Evolutionary conservation across 2,888 invertebrate genomes (phyloP).

Genomic region (Apamea epomidion): DNA sequence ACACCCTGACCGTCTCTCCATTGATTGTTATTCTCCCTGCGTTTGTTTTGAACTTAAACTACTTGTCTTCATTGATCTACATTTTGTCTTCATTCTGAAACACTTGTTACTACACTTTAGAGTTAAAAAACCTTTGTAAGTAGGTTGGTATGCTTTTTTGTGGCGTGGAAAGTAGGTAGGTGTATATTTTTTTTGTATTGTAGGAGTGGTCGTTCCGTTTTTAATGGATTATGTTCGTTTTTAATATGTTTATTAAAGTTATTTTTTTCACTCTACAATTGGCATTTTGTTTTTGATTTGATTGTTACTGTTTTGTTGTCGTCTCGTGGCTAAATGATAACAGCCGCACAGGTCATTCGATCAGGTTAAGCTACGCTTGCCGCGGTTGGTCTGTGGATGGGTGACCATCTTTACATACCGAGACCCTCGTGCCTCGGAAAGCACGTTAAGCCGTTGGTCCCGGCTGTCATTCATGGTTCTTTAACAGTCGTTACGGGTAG

Average conservation of each 20-base stretch:
- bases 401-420: too few relatives aligned
- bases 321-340: too few relatives aligned
- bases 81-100: constrained; percentile 24
- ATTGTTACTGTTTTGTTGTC: too few relatives aligned
- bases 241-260: not conserved
- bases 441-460: too few relatives aligned
- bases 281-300: too few relatives aligned
- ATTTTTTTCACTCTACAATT: too few relatives aligned
- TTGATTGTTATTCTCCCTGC: constrained; percentile 38
- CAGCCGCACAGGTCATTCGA: too few relatives aligned
- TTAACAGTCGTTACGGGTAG: too few relatives aligned
- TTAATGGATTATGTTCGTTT: constrained; percentile 9
- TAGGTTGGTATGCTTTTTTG: not conserved
- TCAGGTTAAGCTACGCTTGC: too few relatives aligned
- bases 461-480: too few relatives aligned
- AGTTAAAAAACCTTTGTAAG: not conserved
- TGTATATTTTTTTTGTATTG: not conserved
- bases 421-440: too few relatives aligned
- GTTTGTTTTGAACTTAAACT: constrained; percentile 51
- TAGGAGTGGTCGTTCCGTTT: not conserved
- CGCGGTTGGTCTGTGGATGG: too few relatives aligned
- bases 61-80: constrained; percentile 44
- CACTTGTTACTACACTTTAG: constrained; percentile 3
- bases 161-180: not conserved
- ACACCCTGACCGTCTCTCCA: not conserved